Evolutionary conservation across 2,797 vertebrate species (phyloP).

Genomic region (Chelon auratus): DNA sequence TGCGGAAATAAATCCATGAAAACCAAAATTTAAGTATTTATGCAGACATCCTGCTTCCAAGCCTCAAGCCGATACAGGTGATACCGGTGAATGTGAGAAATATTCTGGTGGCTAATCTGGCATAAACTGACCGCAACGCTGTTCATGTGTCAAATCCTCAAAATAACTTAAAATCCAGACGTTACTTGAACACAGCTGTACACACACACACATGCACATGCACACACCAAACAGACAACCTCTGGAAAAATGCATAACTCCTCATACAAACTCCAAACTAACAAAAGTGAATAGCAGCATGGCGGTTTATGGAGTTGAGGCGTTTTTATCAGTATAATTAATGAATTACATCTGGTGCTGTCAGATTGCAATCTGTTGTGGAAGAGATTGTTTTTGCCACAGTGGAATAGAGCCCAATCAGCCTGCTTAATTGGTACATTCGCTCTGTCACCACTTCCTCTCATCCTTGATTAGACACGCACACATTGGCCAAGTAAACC

Average conservation of each 20-base stretch:
- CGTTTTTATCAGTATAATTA: slow-evolving; percentile 85
- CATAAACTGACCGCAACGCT: slow-evolving; percentile 1
- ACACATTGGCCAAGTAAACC: slow-evolving; percentile 70
- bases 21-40: slow-evolving; percentile 30
- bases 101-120: slow-evolving; percentile 7
- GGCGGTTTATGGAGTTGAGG: slow-evolving; percentile 70
- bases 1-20: slow-evolving; percentile 19
- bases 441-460: slow-evolving; percentile 79
- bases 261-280: slow-evolving; percentile 71
- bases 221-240: slow-evolving; percentile 35
- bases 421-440: slow-evolving; percentile 85
- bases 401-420: slow-evolving; percentile 84
- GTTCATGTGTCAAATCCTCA: background rate
- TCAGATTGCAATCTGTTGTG: slow-evolving; percentile 86
- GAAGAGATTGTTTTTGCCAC: slow-evolving; percentile 85
- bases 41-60: slow-evolving; percentile 9
- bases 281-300: slow-evolving; percentile 70
- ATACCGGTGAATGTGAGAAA: background rate
- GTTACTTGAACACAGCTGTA: slow-evolving; percentile 40
- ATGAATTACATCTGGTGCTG: slow-evolving; percentile 87
- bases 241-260: slow-evolving; percentile 57
- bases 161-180: slow-evolving; percentile 36
- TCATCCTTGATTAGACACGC: slow-evolving; percentile 83
- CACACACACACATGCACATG: slow-evolving; percentile 1
- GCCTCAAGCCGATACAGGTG: slow-evolving; percentile 1